Base-by-base conservation (phyloP, 2,888 invertebrate species). In the Poecilobothrus nobilitatus region DNA sequence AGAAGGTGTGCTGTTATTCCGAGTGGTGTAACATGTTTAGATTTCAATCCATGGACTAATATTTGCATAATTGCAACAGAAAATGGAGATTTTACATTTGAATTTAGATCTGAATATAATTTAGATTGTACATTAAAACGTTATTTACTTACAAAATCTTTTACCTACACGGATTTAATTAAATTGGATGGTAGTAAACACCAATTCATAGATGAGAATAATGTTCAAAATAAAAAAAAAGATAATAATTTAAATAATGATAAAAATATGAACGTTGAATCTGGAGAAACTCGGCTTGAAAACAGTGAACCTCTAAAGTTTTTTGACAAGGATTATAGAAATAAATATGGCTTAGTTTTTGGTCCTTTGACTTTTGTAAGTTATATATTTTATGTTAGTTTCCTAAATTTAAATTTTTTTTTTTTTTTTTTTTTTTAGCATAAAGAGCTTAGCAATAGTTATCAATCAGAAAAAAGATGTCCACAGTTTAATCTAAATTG, bases 261-360 rank as follows among this genome's bases (percentile, higher is more conserved):
- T 21, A n/a, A 10, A 21, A 63, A 63, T 18, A 10, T 7, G 27
- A 2, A 10, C 18, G 8, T 10, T 21, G 8, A 10, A 63, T 5
- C 2, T 10, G 5, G 2, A 63, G 63, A 22, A 22, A 63, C 1
- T 6, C 9, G 22, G 2, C 20, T 6, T 66, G 68, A 22, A 44
- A 67, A 4, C 8, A 61, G 6, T 22, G 69, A 69, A 27, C 62
- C 9, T 61, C 67, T 68, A 66, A 69, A 61, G 66, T 41, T 73
- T 22, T 67, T 70, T 68, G 75, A 78, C 8, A 70, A 67, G 1
- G 70, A 76, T 10, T 76, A 76, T 68, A 73, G 73, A 4, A 70
- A 75, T 7, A 75, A 78, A 69, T 80, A 79, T 71, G 81, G 80
- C 15, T 65, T 81, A 33, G 67, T 78, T 5, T 74, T 81, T 34